Evolutionary conservation across 1,140 invertebrate genomes (phyloP), one percentile per base, ranked within the genome.

Genomic region (Musca domestica): DNA sequence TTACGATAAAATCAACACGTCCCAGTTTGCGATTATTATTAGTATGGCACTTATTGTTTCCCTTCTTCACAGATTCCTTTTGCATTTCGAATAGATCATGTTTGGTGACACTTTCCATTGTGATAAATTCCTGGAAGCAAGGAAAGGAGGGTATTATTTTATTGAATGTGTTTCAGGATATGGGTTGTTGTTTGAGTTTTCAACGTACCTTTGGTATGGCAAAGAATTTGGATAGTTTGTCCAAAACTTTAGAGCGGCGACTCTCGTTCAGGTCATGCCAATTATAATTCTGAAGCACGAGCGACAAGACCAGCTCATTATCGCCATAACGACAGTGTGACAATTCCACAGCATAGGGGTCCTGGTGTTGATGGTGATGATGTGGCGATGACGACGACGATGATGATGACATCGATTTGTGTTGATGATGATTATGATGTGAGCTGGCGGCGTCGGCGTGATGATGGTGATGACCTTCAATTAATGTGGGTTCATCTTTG

Each of bases 171-270:
- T n/a, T n/a, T n/a, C 14, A 52, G 19, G 47, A 9, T 23, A 46
- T 25, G 34, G 47, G 20, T 30, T 19, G 49, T 46, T 0, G 6
- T 34, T 46, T 30, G n/a, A n/a, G n/a, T 47, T n/a, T 58, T 30
- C 5, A 23, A 52, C 72, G 72, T 71, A 85, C 83, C 77, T 84
- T 82, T 69, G 80, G 80, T 69, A 82, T 78, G 68, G 72, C 76
- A 74, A 82, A 81, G 71, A 82, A 82, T 71, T 78, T 77, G 22
- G 78, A 72, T 48, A 82, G 34, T 54, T 81, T 81, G 19, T 73
- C 69, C 23, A 81, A 73, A n/a, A 81, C 77, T 71, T 74, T 74
- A 20, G 67, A 64, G 22, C 73, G 73, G 54, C 77, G 80, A 63
- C 72, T 70, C 19, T 72, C 61, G 23, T 69, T 74, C 1, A 81